Evolutionary conservation across 30 jellyfish, hydroid and myxozoan species (phyloP), one percentile per base, ranked within the genome.

Genomic region (Turritopsis rubra): DNA sequence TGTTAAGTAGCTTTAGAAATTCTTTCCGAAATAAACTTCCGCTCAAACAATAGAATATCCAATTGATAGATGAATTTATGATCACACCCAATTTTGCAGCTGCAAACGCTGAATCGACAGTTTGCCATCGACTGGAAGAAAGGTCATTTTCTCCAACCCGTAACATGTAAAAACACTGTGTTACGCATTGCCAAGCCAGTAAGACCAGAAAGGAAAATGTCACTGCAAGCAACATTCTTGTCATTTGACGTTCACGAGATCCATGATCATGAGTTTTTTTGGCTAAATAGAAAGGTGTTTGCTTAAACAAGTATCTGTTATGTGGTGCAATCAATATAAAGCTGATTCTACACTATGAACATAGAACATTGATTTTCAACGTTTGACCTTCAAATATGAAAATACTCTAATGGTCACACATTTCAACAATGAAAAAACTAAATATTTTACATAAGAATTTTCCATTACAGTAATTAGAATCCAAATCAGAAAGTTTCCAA

Each of bases 181-280:
- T 89, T 18, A 89, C 52, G 70, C 96, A 89, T 76, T 89, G 96
- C 96, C 96, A 89, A 28, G 96, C 96, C 85, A 89, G 85, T 25
- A 89, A 54, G 18, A 89, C 81, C 60, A 89, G 90, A 53, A 89
- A 89, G 24, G 96, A 74, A 52, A 89, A 89, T 18, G 96, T 89
- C 31, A 89, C 94, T 4, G 72, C 53, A 23, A 89, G 81, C 82
- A 89, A 71, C 19, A 81, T 84, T 73, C 81, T 53, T 13, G 96
- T 89, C 52, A 89, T 89, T 71, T 89, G 96, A 20, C 85, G 79
- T 28, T 89, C 96, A 72, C 83, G 96, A 25, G 70, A 24, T 75
- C 66, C 84, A 41, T 88, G 74, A 74, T 89, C 85, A 7, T 84
- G 53, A 28, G 41, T 9, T 27, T 68, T 68, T 1, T 16, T 7